phyloP scores from a whole-genome alignment of 2,113 vertebrate species.

The Notechis scutatus region DNA sequence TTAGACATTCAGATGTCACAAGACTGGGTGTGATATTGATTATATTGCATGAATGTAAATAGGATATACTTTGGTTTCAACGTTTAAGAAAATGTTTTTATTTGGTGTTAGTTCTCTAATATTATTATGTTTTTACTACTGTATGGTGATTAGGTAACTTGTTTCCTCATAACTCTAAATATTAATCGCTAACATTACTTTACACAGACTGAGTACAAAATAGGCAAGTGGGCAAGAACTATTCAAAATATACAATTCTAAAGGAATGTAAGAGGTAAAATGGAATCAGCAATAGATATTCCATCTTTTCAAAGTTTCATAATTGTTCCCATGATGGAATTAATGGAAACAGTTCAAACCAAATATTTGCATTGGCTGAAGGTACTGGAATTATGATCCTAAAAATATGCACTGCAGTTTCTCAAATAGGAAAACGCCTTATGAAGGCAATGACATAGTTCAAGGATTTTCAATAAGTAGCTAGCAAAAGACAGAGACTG shows the following conservation, averaged over 20 bases:
- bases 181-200: neutral
- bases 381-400: neutral
- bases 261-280: neutral
- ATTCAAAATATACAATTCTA: neutral
- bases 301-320: neutral
- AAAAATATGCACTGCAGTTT: neutral
- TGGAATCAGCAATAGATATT: neutral
- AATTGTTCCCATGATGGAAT: neutral
- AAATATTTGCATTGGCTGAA: neutral
- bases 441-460: neutral
- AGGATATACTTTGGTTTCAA: neutral
- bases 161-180: neutral
- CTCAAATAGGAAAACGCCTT: neutral
- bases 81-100: neutral
- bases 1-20: neutral
- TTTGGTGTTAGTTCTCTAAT: neutral
- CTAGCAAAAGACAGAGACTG: neutral
- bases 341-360: neutral
- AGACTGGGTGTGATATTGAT: neutral
- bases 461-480: neutral
- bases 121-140: neutral
- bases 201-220: neutral
- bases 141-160: neutral
- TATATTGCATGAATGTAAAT: neutral
- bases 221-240: neutral